A percentile compares a stretch with the other conserved stretches of the same genome.
Evolutionary conservation across 2,888 invertebrate species (phyloP).

Genomic region (Apodemia zela): DNA sequence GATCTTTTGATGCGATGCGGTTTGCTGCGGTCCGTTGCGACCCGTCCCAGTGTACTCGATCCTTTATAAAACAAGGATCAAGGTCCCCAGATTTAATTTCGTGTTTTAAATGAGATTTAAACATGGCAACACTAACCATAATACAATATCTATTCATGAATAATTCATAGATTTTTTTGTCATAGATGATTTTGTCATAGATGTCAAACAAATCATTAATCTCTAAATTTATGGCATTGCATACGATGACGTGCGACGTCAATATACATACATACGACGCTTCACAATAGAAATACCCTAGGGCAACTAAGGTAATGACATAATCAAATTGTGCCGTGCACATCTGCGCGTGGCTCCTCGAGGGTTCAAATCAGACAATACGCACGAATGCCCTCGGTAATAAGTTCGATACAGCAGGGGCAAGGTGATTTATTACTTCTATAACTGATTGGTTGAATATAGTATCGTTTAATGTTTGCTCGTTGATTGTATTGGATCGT

Average conservation of each 20-base stretch:
- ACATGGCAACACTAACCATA: no score
- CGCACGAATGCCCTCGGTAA: conserved; percentile 65
- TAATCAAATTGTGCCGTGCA: conserved; percentile 62
- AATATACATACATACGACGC: conserved; percentile 14
- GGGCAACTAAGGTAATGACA: conserved; percentile 49
- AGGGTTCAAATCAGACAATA: conserved; percentile 38
- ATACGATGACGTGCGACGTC: conserved; percentile 23
- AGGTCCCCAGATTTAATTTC: no score
- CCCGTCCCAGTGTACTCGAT: no score
- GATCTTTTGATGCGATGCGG: no score
- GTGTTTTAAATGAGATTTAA: no score
- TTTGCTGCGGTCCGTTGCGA: no score
- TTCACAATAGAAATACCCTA: conserved; percentile 39
- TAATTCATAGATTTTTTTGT: no score
- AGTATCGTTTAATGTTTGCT: neutral
- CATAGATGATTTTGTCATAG: no score
- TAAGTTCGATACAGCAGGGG: conserved; percentile 50
- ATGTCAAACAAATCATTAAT: neutral
- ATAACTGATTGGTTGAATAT: conserved; percentile 64
- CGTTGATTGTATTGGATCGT: neutral
- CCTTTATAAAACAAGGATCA: no score
- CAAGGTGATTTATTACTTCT: conserved; percentile 68
- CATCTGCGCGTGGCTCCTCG: conserved; percentile 48
- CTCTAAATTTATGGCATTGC: neutral
- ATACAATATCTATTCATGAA: no score